Base-by-base conservation (phyloP, 1,140 invertebrate genomes). In the Augochlora pura region DNA sequence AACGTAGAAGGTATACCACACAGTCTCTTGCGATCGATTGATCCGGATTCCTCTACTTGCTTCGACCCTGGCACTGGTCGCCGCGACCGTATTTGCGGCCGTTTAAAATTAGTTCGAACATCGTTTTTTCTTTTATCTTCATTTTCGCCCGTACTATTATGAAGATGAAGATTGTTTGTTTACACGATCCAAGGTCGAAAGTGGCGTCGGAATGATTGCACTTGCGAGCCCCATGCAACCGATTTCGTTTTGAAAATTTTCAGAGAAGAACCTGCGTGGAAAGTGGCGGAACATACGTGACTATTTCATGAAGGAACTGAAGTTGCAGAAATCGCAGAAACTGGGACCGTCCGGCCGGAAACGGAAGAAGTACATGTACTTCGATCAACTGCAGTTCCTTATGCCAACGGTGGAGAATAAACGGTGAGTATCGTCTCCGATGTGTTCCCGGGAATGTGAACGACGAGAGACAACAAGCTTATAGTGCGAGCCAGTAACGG, bases 211-310 rank as follows among this genome's bases (percentile, higher is more conserved):
- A 42, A 42, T 42, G 9, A 42, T 42, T 42, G 12, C 12, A 42
- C 42, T 42, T 42, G n/a, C n/a, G n/a, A n/a, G n/a, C n/a, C n/a
- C n/a, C n/a, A n/a, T n/a, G n/a, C n/a, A n/a, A n/a, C n/a, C n/a
- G n/a, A n/a, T n/a, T n/a, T n/a, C n/a, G n/a, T n/a, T n/a, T n/a
- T n/a, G n/a, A 16, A 57, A 16, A 65, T 81, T 91, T 91, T 18
- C 78, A 93, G 92, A 91, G 62, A 92, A 91, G 83, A 87, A 84
- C 75, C 66, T 93, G 3, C 86, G 90, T 0, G 87, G 89, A 0
- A 93, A 92, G 75, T 92, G 92, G 91, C 85, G 91, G 69, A 92
- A 93, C 27, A 91, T 92, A 38, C 83, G 92, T 9, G 91, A 92
- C 64, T 93, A 93, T 62, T 93, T 92, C 32, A 92, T 90, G 69